phyloP scores from a whole-genome alignment of 2,113 vertebrate species.

The Girardinichthys multiradiatus region DNA sequence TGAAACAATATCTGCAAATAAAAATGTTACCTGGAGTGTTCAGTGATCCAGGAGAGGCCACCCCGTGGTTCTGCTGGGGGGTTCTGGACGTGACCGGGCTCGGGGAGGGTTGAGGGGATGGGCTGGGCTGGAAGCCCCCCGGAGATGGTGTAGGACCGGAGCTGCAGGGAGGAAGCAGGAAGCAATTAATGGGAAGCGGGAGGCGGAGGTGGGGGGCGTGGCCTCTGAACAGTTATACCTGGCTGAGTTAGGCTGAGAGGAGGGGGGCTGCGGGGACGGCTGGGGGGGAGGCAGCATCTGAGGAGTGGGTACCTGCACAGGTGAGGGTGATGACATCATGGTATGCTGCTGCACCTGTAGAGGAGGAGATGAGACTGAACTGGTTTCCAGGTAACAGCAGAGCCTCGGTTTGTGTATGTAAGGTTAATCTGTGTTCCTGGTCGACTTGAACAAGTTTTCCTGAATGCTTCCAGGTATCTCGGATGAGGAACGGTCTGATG shows the following conservation, averaged over 20 bases:
- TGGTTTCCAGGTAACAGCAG: neutral
- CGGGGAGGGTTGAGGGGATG: conserved; percentile 95
- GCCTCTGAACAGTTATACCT: conserved; percentile 75
- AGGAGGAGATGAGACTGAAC: neutral
- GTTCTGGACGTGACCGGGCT: conserved; percentile 91
- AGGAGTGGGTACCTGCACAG: conserved; percentile 89
- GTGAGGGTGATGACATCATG: conserved; percentile 94
- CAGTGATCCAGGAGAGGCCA: conserved; percentile 93
- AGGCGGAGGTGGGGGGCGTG: neutral
- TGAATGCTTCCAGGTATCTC: too few relatives aligned
- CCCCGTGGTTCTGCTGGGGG: conserved; percentile 90
- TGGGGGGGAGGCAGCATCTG: conserved; percentile 95
- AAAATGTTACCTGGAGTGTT: conserved; percentile 90
- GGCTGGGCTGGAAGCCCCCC: conserved; percentile 95
- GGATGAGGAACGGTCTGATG: too few relatives aligned
- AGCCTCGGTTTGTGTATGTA: too few relatives aligned
- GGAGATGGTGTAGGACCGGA: conserved; percentile 95
- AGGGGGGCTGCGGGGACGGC: conserved; percentile 91
- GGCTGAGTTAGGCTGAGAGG: conserved; percentile 93
- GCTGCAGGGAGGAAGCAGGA: conserved; percentile 71
- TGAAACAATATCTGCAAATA: too few relatives aligned
- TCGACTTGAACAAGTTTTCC: too few relatives aligned
- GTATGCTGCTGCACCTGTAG: conserved; percentile 85
- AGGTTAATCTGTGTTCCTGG: neutral
- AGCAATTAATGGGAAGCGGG: neutral